A percentile compares a stretch with the other conserved stretches of the same genome.
Conservation (phyloP, 2,888 invertebrate species). For the Onchidella celtica region DNA sequence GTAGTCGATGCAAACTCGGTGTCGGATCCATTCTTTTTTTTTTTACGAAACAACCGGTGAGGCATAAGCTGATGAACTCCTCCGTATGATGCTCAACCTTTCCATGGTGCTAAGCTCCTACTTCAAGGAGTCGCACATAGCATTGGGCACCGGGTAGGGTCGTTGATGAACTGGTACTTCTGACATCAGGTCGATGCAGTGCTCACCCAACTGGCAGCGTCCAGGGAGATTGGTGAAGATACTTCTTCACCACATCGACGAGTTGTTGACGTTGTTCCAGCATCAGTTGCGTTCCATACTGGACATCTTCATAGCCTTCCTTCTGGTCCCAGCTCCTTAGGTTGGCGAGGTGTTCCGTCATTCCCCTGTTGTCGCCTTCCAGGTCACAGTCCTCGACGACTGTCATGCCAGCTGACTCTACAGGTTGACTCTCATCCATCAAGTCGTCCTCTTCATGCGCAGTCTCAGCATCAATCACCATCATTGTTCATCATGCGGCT, state of each 20-base stretch:
- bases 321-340: neutral
- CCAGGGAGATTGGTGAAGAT: conserved; percentile 13
- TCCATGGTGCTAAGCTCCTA: conserved; percentile 31
- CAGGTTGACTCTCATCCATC: neutral
- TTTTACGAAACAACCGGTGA: conserved; percentile 29
- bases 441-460: neutral
- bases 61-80: neutral
- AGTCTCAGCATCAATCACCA: neutral
- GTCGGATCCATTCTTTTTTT: neutral
- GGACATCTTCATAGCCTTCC: neutral
- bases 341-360: neutral
- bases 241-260: neutral
- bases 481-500: neutral
- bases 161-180: conserved; percentile 10
- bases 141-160: conserved; percentile 36
- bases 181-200: conserved; percentile 11
- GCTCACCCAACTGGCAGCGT: neutral
- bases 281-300: neutral
- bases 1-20: conserved; percentile 13
- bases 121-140: neutral
- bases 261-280: neutral
- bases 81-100: neutral
- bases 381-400: conserved; percentile 3
- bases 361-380: neutral
- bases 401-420: neutral